phyloP scores from a whole-genome alignment of 1,140 invertebrate genomes.

The Drosophila pseudoobscura region DNA sequence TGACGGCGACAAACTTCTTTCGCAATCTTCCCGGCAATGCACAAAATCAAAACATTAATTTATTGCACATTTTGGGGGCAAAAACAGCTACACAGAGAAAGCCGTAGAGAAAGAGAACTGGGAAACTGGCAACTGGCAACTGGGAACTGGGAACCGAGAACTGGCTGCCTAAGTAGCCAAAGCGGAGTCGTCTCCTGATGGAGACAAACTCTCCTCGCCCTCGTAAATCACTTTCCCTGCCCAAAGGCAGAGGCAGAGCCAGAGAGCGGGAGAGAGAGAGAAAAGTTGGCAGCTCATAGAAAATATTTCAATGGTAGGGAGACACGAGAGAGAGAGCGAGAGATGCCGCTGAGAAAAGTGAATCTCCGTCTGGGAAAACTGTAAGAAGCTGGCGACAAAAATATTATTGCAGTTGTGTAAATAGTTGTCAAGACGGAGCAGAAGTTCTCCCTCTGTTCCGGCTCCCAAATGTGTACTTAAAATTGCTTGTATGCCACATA shows the following conservation, averaged over 20 bases:
- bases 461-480: constrained; percentile 59
- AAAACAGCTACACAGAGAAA: constrained; percentile 55
- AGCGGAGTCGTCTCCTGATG: constrained; percentile 28
- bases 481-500: constrained; percentile 64
- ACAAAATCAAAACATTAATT: constrained; percentile 80
- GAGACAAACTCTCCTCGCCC: constrained; percentile 58
- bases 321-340: neutral
- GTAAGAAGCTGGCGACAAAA: constrained; percentile 57
- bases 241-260: constrained; percentile 6
- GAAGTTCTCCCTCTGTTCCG: constrained; percentile 4
- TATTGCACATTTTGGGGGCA: constrained; percentile 71
- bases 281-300: constrained; percentile 55
- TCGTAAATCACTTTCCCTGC: constrained; percentile 75
- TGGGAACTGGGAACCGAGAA: constrained; percentile 22
- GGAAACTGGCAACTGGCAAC: constrained; percentile 18
- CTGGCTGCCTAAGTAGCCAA: constrained; percentile 52
- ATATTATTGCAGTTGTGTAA: constrained; percentile 80
- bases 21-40: constrained; percentile 50
- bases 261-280: neutral
- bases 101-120: constrained; percentile 21
- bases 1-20: constrained; percentile 65
- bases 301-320: constrained; percentile 59
- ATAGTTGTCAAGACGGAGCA: constrained; percentile 57
- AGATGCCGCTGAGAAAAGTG: constrained; percentile 50
- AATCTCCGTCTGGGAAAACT: constrained; percentile 39